These are phyloP conservation scores for Pseudorasbora parva DNA, from an alignment of 2,113 vertebrate genomes.

Conservation along the genomic window DNA sequence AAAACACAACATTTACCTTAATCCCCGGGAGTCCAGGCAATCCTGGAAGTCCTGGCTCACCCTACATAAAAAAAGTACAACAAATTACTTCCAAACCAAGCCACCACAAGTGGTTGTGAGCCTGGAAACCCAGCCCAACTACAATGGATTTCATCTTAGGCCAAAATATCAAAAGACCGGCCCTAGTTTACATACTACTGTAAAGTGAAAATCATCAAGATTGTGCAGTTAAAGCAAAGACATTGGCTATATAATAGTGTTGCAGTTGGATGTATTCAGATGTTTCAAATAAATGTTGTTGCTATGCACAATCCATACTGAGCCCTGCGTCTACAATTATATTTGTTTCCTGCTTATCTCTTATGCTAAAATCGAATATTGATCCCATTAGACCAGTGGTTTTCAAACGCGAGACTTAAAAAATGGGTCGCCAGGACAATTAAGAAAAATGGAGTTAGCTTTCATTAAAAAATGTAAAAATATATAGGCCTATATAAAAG, in stretches of 20 bases:
- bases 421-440: too few relatives aligned
- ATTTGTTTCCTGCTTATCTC: slow-evolving; percentile 25
- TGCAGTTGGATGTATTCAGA: slow-evolving; percentile 48
- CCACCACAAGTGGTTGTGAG: slow-evolving; percentile 60
- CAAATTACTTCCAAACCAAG: slow-evolving; percentile 85
- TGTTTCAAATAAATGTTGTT: slow-evolving; percentile 24
- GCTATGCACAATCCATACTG: slow-evolving; percentile 8
- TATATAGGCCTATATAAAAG: too few relatives aligned
- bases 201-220: slow-evolving; percentile 48
- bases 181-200: slow-evolving; percentile 30
- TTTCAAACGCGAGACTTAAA: too few relatives aligned
- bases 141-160: slow-evolving; percentile 52
- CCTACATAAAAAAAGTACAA: slow-evolving; percentile 94
- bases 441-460: too few relatives aligned
- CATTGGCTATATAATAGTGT: slow-evolving; percentile 34
- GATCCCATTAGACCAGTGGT: slow-evolving; percentile 31
- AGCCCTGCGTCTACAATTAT: not conserved
- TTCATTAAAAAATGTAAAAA: too few relatives aligned
- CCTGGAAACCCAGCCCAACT: slow-evolving; percentile 57
- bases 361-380: slow-evolving; percentile 15
- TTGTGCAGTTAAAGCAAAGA: slow-evolving; percentile 34
- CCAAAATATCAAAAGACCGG: slow-evolving; percentile 49
- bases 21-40: slow-evolving; percentile 99
- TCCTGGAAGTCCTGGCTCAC: slow-evolving; percentile 99
- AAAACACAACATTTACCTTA: slow-evolving; percentile 91